These are phyloP conservation scores for Pygoscelis antarcticus DNA, from an alignment of 2,113 vertebrate genomes.

Conservation along the genomic window DNA sequence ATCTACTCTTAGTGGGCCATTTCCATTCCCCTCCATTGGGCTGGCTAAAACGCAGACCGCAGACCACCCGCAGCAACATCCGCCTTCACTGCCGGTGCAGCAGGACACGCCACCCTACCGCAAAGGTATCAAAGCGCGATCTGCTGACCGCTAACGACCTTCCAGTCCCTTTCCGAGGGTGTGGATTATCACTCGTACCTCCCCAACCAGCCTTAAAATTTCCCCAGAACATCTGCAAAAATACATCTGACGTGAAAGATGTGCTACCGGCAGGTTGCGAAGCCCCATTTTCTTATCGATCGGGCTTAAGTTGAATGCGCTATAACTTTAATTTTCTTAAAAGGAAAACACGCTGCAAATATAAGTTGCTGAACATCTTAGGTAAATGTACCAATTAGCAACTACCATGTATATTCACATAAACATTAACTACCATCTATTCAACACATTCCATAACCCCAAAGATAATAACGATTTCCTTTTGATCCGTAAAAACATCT, in stretches of 20 bases:
- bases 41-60: background rate
- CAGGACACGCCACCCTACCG: background rate
- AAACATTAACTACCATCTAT: slow-evolving; percentile 50
- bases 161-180: too few relatives aligned
- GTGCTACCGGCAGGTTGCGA: background rate
- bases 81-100: fast-evolving
- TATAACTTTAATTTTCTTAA: slow-evolving; percentile 20
- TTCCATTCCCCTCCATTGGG: too few relatives aligned
- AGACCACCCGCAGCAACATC: background rate
- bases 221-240: background rate
- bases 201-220: background rate
- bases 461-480: slow-evolving; percentile 64
- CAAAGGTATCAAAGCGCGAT: fast-evolving
- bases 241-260: background rate
- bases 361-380: slow-evolving; percentile 18
- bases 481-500: slow-evolving; percentile 59
- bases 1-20: background rate
- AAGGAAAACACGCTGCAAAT: slow-evolving; percentile 7
- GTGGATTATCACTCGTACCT: background rate
- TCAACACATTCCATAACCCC: slow-evolving; percentile 54
- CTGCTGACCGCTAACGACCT: background rate
- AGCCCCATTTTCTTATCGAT: background rate
- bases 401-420: slow-evolving; percentile 31
- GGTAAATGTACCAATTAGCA: slow-evolving; percentile 64
- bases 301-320: fast-evolving